A percentile compares a stretch with the other conserved stretches of the same genome.
These are phyloP conservation scores for Dinothrombium tinctorium DNA, from an alignment of 1,140 invertebrate genomes.

Conservation along the genomic window DNA sequence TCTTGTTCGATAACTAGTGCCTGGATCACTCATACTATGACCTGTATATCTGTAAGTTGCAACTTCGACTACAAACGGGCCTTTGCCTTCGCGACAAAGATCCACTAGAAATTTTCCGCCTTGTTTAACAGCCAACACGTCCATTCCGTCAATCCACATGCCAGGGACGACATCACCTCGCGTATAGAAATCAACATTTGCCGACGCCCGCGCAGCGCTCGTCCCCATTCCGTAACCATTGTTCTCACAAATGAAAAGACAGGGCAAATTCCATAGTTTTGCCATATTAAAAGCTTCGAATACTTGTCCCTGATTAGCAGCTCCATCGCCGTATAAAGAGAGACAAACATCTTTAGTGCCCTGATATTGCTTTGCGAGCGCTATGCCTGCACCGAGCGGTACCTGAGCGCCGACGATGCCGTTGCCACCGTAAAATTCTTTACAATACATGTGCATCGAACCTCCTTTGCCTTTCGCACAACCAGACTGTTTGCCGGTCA, in stretches of 20 bases:
- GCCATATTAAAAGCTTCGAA: slow-evolving; percentile 47
- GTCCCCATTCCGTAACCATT: slow-evolving; percentile 98
- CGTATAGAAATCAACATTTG: slow-evolving; percentile 69
- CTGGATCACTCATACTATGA: slow-evolving; percentile 36
- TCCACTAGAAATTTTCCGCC: slow-evolving; percentile 58
- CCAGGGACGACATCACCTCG: slow-evolving; percentile 86
- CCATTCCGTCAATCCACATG: slow-evolving; percentile 83
- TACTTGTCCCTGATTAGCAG: slow-evolving; percentile 68
- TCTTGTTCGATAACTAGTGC: slow-evolving; percentile 33
- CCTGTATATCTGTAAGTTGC: slow-evolving; percentile 43
- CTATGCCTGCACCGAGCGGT: slow-evolving; percentile 77
- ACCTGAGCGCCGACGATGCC: slow-evolving; percentile 97
- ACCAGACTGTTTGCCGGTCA: slow-evolving; percentile 60
- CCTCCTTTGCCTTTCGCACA: slow-evolving; percentile 37
- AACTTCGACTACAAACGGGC: slow-evolving; percentile 68
- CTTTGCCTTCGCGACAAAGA: slow-evolving; percentile 52
- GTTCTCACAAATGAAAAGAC: slow-evolving; percentile 87
- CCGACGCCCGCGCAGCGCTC: slow-evolving; percentile 55
- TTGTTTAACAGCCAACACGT: slow-evolving; percentile 71
- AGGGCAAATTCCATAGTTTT: slow-evolving; percentile 67
- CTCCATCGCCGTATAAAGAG: slow-evolving; percentile 84
- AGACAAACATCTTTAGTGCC: slow-evolving; percentile 50
- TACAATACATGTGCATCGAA: slow-evolving; percentile 64
- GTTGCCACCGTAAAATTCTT: slow-evolving; percentile 88
- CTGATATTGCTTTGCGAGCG: slow-evolving; percentile 67